Base-by-base conservation (phyloP, 2,888 invertebrate genomes). In the Drosophila falleni region DNA sequence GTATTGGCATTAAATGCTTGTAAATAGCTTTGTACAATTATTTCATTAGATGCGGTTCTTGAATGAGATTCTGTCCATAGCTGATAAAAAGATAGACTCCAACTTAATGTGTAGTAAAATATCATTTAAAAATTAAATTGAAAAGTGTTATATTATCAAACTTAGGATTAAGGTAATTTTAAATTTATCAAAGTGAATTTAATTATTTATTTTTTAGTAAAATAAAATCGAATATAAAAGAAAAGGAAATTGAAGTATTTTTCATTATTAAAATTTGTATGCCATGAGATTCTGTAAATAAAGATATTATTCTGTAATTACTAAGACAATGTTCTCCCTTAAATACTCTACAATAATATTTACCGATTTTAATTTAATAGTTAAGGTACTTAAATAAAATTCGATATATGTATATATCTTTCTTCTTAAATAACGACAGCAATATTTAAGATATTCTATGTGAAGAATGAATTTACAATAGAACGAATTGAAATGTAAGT, bases 1-100 rank as follows among this genome's bases (percentile, higher is more conserved):
- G 69, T 82, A 87, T 85, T 72, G 82, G 67, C 81, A 88, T 80
- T 83, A 83, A 78, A 69, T 56, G 71, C 89, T 88, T 87, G 87
- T 84, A 84, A 84, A 84, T 84, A 87, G 71, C 66, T 71, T 13
- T n/a, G 33, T 47, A 62, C 81, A 84, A 88, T 84, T 84, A 84
- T 83, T 84, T 72, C 89, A 84, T 84, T 84, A 84, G 71, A 79
- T 69, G 54, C 49, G 54, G 16, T 35, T 58, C 39, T 55, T 61
- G 8, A 51, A 46, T 62, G 39, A 33, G 11, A 46, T 23, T 46
- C 29, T 29, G 15, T 46, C 29, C 15, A 10, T 31, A 41, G 11
- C 0, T 35, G 9, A 41, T 29, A 39, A 26, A 5, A 5, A 31
- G 31, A 5, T 0, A 31, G 8, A 29, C 8, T 15, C 6, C 8